phyloP scores from a whole-genome alignment of 2,888 invertebrate genomes.

The Drosophila paranaensis region DNA sequence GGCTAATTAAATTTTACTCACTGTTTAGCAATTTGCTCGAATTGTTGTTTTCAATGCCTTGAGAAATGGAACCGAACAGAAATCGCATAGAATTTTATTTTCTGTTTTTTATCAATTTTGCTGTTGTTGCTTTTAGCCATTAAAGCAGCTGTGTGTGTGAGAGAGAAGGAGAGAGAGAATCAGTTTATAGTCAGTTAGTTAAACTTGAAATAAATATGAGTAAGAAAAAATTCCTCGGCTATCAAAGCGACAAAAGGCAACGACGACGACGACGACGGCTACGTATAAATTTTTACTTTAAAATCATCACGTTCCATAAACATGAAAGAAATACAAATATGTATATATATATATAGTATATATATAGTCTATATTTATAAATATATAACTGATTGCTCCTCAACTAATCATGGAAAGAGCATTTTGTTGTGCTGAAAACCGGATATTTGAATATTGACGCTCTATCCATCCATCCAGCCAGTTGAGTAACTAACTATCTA shows the following conservation, averaged over 20 bases:
- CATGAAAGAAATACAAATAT: slow-evolving; percentile 39
- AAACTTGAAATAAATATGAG: slow-evolving; percentile 74
- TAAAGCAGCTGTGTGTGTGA: slow-evolving; percentile 19
- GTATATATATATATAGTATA: slow-evolving; percentile 1
- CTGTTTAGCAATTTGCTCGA: slow-evolving; percentile 30
- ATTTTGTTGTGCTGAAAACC: background rate
- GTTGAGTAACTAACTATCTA: slow-evolving; percentile 1
- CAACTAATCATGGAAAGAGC: background rate
- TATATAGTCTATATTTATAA: background rate
- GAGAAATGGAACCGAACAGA: slow-evolving; percentile 28
- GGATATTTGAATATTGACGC: background rate
- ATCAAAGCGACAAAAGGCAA: slow-evolving; percentile 51
- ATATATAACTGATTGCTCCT: background rate
- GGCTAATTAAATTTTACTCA: slow-evolving; percentile 62
- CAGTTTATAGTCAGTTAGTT: slow-evolving; percentile 63
- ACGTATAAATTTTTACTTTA: slow-evolving; percentile 6
- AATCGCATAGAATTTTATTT: slow-evolving; percentile 22
- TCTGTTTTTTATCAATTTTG: slow-evolving; percentile 46
- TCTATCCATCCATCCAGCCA: background rate
- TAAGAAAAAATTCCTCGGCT: slow-evolving; percentile 70
- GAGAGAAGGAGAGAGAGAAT: slow-evolving; percentile 4
- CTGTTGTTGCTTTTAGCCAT: slow-evolving; percentile 31
- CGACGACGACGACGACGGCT: slow-evolving; percentile 17
- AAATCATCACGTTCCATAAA: slow-evolving; percentile 73
- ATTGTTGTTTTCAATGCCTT: slow-evolving; percentile 22